Conservation (phyloP, 1,140 invertebrate genomes). For the Trinorchestia longiramus region DNA sequence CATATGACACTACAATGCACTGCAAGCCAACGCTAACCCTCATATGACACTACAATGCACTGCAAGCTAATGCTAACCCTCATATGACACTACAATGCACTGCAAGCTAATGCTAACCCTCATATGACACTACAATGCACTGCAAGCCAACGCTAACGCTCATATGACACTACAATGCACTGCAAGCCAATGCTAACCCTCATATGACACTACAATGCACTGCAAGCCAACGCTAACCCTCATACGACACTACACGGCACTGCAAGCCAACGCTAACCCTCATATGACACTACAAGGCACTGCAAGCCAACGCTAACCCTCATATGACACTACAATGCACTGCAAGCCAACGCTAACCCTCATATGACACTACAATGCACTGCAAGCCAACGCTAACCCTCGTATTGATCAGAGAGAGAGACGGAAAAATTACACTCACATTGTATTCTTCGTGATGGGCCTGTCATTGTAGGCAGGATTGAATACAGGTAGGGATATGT, state of each 20-base stretch:
- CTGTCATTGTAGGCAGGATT: slow-evolving; percentile 77
- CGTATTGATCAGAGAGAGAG: neutral
- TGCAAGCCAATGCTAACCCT: neutral
- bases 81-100: neutral
- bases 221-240: neutral
- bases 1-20: neutral
- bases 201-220: neutral
- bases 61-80: neutral
- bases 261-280: neutral
- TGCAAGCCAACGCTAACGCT: neutral
- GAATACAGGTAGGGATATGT: slow-evolving; percentile 86
- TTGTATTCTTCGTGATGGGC: slow-evolving; percentile 65
- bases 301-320: neutral
- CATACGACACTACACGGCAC: neutral
- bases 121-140: neutral
- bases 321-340: neutral
- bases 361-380: neutral
- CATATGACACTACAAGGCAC: neutral
- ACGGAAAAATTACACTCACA: slow-evolving; percentile 39
- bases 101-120: neutral
- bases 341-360: neutral
- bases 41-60: neutral
- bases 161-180: neutral
- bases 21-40: neutral
- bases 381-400: neutral